Evolutionary conservation across 2,113 vertebrate genomes (phyloP), one percentile per base, ranked within the genome.

Genomic region (Megaleporinus macrocephalus): DNA sequence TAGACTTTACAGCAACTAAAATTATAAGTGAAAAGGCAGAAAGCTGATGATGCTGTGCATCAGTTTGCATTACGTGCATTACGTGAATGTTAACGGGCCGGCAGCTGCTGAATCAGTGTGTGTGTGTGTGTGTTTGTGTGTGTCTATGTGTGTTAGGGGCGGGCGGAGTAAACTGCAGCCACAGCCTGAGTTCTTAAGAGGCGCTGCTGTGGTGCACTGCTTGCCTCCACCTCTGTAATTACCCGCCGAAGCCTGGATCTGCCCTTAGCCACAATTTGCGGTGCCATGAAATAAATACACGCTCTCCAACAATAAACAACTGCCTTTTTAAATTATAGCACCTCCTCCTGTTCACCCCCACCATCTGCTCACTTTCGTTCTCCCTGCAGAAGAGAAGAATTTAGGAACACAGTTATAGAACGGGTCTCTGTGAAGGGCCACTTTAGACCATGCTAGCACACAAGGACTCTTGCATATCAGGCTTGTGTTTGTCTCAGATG

Each of bases 271-370:
- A 90, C 92, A 94, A 92, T 92, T 91, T 93, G 91, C 88, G 88
- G 88, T 89, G 90, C 88, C 91, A 92, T 92, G 92, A 93, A 93
- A 93, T 94, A 92, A 94, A 94, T 94, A 93, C 90, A 92, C 88
- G 88, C 89, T 93, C 88, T 93, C 86, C 85, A 92, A 93, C 93
- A 94, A 94, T 94, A 93, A 94, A 94, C 91, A 94, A 93, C 90
- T 78, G 91, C 91, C 89, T 91, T 93, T 92, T 91, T 86, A 93
- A 93, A 92, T 87, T 86, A 91, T 90, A 89, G 87, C 90, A 89
- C 88, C 92, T 89, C 91, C 88, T 89, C 88, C 27, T 62, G 79
- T 81, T 82, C 86, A 85, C 81, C 85, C 87, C 85, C 78, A 44
- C 81, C 41, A 59, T 88, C 71, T 18, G 79, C 85, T 80, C 83